phyloP scores from a whole-genome alignment of 1,140 invertebrate genomes.

The Conopomorpha cramerella region DNA sequence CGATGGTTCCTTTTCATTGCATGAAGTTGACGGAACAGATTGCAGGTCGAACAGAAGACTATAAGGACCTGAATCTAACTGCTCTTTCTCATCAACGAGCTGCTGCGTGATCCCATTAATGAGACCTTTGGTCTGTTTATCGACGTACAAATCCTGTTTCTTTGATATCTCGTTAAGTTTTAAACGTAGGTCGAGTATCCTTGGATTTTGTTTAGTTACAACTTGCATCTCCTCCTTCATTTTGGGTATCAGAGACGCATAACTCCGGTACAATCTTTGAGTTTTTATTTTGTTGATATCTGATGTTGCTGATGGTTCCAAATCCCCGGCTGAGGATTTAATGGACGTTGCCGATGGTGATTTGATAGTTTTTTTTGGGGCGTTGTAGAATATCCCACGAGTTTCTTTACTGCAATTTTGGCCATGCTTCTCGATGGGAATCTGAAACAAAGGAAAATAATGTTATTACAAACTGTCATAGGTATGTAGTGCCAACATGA shows the following conservation, averaged over 20 bases:
- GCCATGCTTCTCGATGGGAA: conserved; percentile 46
- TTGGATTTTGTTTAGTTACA: conserved; percentile 39
- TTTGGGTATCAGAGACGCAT: conserved; percentile 43
- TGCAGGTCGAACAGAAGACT: conserved; percentile 61
- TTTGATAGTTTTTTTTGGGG: conserved; percentile 21
- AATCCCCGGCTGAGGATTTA: too few relatives aligned
- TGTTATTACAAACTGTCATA: too few relatives aligned
- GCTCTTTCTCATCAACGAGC: conserved; percentile 40
- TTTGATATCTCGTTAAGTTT: conserved; percentile 49
- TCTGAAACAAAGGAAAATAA: conserved; percentile 49
- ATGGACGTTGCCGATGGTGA: too few relatives aligned
- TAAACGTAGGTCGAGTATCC: conserved; percentile 45
- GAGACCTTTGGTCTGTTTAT: conserved; percentile 40
- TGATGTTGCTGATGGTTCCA: neutral
- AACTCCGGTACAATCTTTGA: conserved; percentile 6
- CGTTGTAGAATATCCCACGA: conserved; percentile 28
- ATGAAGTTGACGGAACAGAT: conserved; percentile 29
- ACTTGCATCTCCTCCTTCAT: conserved; percentile 43
- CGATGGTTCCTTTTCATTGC: conserved; percentile 9
- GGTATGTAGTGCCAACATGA: too few relatives aligned
- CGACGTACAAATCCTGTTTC: conserved; percentile 39
- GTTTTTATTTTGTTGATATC: neutral
- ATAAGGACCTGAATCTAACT: conserved; percentile 58
- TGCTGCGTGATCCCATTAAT: conserved; percentile 48
- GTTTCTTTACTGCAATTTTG: conserved; percentile 38